Percentiles rank a stretch among this genome's conserved stretches.
These are phyloP conservation scores for Sorex maritimensis DNA, from an alignment of 2,797 vertebrate genomes.

Conservation along the genomic window DNA sequence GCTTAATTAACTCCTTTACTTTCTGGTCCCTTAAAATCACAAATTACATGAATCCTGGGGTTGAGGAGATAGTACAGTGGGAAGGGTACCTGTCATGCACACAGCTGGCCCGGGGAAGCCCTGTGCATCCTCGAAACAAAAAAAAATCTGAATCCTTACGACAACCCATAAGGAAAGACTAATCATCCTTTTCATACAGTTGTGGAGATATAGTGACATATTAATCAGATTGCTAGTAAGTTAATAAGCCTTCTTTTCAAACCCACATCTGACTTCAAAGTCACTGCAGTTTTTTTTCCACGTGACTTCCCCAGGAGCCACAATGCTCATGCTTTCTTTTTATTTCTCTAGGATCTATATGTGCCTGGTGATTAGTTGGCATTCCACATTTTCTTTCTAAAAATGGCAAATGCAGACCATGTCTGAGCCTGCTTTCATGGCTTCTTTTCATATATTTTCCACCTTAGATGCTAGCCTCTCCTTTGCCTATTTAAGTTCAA, in stretches of 20 bases:
- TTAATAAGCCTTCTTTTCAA: conserved; percentile 25
- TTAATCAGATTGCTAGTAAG: not conserved
- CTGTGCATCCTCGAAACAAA: too few relatives aligned
- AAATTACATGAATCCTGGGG: too few relatives aligned
- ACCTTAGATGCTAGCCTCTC: not conserved
- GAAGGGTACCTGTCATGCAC: too few relatives aligned
- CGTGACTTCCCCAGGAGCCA: conserved; percentile 27
- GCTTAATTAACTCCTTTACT: too few relatives aligned
- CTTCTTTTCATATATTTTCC: conserved; percentile 40
- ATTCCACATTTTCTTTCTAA: conserved; percentile 44
- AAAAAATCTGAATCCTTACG: too few relatives aligned
- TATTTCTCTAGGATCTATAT: conserved; percentile 9
- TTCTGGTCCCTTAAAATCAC: too few relatives aligned
- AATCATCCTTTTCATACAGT: not conserved
- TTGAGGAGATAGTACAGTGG: too few relatives aligned
- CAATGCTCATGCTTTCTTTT: conserved; percentile 21
- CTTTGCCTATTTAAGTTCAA: conserved; percentile 31
- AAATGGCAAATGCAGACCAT: conserved; percentile 3
- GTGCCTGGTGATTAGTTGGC: not conserved
- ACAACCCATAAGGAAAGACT: too few relatives aligned
- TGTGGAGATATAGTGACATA: not conserved
- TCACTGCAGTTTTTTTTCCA: conserved; percentile 22
- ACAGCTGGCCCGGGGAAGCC: too few relatives aligned
- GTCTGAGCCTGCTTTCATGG: not conserved
- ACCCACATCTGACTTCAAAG: conserved; percentile 24